Base-by-base conservation (phyloP, 2,888 invertebrate genomes). In the Trissolcus brochymenae region DNA sequence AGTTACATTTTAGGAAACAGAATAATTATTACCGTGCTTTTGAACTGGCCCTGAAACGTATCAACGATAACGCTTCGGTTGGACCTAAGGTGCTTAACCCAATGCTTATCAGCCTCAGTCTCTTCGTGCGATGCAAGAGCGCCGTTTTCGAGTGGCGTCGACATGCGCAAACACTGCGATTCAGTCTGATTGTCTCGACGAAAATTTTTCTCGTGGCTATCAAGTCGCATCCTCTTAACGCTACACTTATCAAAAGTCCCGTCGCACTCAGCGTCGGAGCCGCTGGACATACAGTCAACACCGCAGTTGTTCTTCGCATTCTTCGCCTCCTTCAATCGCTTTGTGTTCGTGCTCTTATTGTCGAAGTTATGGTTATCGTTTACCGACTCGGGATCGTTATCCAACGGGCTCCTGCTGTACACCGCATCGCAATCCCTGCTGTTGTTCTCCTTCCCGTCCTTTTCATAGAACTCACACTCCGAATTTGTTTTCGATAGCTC, bases 21-120 rank as follows among this genome's bases (percentile, higher is more conserved):
- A 57, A 25, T 21, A n/a, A 41, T 54, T 68, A 90, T 90, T 87
- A 93, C 92, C 79, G 92, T 92, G 87, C 92, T 92, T 82, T 92
- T 92, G 83, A 92, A 92, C 84, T 93, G 92, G 59, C 93, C 93
- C 85, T 93, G 92, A 85, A 93, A 93, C 62, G 92, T 92, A 80
- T 91, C 91, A 25, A 92, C 92, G 60, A 93, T 90, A 17, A 92
- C 89, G 80, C 92, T 92, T 80, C 91, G 89, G 84, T 92, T 92
- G n/a, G 88, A 87, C 57, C 88, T 85, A 62, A 91, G 86, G 82
- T 92, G 92, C 76, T 90, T 90, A 51, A 90, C 89, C 92, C 92
- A 92, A 57, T 91, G 91, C 78, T 89, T 89, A 70, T 91, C 91
- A 0, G 92, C 92, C 71, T 90, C 90, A 25, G 87, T 83, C 41